Evolutionary conservation across 2,888 invertebrate species (phyloP), one percentile per base, ranked within the genome.

Genomic region (Mechanitis mazaeus): DNA sequence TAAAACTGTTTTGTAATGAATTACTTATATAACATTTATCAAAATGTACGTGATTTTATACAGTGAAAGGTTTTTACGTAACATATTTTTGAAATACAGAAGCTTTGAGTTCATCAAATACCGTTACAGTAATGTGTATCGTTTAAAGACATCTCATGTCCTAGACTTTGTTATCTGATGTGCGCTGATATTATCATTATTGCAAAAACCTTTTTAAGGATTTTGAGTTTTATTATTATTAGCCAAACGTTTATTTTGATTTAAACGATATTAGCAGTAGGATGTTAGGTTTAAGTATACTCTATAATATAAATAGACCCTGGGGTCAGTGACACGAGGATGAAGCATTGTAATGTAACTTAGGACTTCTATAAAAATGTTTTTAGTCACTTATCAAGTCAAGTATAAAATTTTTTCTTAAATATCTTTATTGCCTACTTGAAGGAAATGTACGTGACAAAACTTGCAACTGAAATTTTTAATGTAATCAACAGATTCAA

Each of bases 61-160:
- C 47, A 55, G 64, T 64, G 69, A 69, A 70, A 68, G 68, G 59
- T 45, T 63, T 57, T 45, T 64, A 64, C 67, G 66, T 68, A 65
- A 54, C 42, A 54, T 57, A 64, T 66, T 50, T 61, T 59, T 64
- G 65, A 69, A 68, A 69, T 66, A 65, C 71, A 68, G 70, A 68
- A 68, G 65, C 64, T 66, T 67, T 64, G 65, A 59, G 62, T 20
- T 20, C 20, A 20, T 20, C 20, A 20, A 20, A 20, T 20, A 20
- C 20, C 59, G 63, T 47, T 58, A 64, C 66, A 46, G 66, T 64
- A 68, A 59, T 20, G 20, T 20, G 20, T 59, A 59, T 64, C 58
- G 50, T 56, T 60, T 54, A 28, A 55, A 61, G 60, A 61, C 60
- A 60, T 63, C 66, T 66, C 69, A 66, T 68, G 61, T 62, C 58